These are phyloP conservation scores for Crossoptilon crossoptilon DNA, from an alignment of 2,797 vertebrate genomes.

Conservation along the genomic window DNA sequence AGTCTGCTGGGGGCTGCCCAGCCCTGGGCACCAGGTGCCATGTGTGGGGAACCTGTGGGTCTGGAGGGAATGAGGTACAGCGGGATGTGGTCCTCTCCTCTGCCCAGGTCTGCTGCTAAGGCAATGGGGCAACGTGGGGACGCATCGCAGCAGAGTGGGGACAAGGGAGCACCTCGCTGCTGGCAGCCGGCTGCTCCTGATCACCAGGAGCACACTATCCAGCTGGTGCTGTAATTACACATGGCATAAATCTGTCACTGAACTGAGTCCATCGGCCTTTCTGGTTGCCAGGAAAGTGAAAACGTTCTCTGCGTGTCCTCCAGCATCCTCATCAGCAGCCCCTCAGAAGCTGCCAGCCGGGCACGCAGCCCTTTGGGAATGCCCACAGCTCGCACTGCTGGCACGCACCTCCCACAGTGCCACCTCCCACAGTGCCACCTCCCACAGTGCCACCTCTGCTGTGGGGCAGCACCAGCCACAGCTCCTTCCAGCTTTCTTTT, in stretches of 20 bases:
- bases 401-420: background rate
- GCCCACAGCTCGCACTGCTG: background rate
- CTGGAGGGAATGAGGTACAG: accelerated
- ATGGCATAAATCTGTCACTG: accelerated
- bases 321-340: background rate
- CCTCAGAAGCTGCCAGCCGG: background rate
- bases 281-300: background rate
- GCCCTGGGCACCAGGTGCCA: background rate
- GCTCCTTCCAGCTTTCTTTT: background rate
- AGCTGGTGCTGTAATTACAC: background rate
- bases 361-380: background rate
- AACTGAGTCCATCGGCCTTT: background rate
- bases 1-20: background rate
- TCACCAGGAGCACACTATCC: accelerated
- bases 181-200: background rate
- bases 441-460: background rate
- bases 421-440: accelerated
- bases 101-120: background rate
- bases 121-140: accelerated
- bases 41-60: background rate
- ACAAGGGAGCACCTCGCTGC: accelerated
- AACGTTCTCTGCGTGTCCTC: background rate
- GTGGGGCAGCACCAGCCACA: background rate
- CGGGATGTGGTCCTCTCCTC: background rate
- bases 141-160: background rate